Percentiles rank a stretch among this genome's conserved stretches.
These are phyloP conservation scores for Catagonus wagneri DNA, from an alignment of 2,113 vertebrate genomes.

Conservation along the genomic window DNA sequence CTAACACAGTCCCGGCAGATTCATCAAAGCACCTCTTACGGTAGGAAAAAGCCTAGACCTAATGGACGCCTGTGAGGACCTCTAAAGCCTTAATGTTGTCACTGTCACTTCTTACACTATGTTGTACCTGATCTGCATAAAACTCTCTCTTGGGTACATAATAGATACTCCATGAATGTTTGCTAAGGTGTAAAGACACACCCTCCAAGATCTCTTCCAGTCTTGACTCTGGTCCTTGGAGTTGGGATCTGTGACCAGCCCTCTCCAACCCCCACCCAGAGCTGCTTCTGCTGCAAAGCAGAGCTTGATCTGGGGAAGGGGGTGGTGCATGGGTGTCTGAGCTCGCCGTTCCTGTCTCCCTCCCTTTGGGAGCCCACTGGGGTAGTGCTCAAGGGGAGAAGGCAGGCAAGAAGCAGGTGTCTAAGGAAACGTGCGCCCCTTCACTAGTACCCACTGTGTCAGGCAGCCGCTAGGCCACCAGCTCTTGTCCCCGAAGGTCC, in stretches of 20 bases:
- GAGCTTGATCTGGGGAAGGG: neutral
- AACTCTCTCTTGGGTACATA: neutral
- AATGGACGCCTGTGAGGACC: neutral
- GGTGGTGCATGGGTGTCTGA: accelerated
- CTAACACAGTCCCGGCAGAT: neutral
- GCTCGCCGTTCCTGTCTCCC: accelerated
- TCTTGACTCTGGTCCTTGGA: neutral
- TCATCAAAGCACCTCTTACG: neutral
- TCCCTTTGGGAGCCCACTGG: neutral
- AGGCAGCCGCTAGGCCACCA: neutral
- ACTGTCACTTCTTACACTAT: neutral
- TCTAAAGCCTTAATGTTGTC: neutral
- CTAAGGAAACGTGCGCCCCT: neutral
- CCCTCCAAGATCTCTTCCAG: neutral
- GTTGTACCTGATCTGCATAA: neutral
- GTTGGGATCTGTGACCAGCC: neutral
- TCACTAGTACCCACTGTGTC: accelerated
- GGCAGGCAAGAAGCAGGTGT: neutral
- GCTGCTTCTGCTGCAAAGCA: neutral
- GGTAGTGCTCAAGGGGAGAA: neutral
- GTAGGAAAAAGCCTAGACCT: neutral
- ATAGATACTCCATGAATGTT: neutral
- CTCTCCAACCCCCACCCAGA: no score
- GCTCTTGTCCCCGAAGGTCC: neutral
- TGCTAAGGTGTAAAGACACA: neutral